Evolutionary conservation across 2,888 invertebrate species (phyloP), one percentile per base, ranked within the genome.

Genomic region (Myopa tessellatipennis): DNA sequence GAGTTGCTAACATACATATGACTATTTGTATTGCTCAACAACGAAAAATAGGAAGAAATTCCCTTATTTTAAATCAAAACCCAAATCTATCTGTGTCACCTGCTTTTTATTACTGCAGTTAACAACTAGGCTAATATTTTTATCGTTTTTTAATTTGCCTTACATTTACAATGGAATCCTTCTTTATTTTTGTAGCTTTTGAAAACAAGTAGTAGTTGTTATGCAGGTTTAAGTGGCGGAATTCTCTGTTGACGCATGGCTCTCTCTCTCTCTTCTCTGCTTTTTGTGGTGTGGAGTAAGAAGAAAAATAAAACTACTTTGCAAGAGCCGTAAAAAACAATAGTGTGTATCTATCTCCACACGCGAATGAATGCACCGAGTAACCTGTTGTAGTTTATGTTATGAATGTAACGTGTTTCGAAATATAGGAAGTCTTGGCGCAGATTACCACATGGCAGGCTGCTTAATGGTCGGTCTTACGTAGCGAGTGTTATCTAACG

Each of bases 341-440:
- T 14, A 60, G 34, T 75, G 16, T 45, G 16, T 68, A 40, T 71
- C 74, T 63, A 77, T 38, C 70, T 78, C 77, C n/a, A 34, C 50
- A 73, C 68, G 34, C 78, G 77, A 77, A 77, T 61, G 68, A 78
- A 78, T 79, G 80, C 82, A 82, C 82, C 83, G 79, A 82, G 81
- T 83, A 82, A 83, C 83, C 82, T 83, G 82, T 82, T 83, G 82
- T 81, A 87, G 87, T 87, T 87, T 87, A 85, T 87, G 86, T 87
- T 87, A 87, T 87, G 85, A 86, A 85, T 87, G 87, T 87, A 87
- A 87, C 87, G 85, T 87, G 86, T 87, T 87, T 87, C 87, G 86
- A 87, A 87, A 87, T 87, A 87, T 87, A 87, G 87, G 87, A 87
- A 87, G 87, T 87, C 86, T 75, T 75, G 75, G 68, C 58, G 75